Evolutionary conservation across 2,888 invertebrate genomes (phyloP).

Genomic region (Thysanoteuthis rhombus): DNA sequence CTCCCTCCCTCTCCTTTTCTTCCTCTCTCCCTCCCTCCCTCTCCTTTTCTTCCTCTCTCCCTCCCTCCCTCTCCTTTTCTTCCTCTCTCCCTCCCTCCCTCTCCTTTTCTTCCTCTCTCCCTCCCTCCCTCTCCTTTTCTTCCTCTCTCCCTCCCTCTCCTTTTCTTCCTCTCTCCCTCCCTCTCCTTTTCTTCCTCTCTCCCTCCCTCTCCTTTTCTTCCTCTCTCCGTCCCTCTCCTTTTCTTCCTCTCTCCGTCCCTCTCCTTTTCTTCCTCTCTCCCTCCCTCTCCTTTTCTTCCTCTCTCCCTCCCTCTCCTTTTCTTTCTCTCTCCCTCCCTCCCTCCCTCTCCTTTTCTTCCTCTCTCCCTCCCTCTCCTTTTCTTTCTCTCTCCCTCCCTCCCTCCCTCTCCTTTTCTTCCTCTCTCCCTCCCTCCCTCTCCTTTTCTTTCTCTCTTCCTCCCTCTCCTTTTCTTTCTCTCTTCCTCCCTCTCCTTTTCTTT

Average conservation of each 20-base stretch:
- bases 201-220: background rate
- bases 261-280: too few relatives aligned
- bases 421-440: background rate
- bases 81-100: background rate
- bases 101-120: background rate
- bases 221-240: rapidly evolving
- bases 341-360: background rate
- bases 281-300: background rate
- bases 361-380: background rate
- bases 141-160: background rate
- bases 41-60: background rate
- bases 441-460: background rate
- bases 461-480: background rate
- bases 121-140: background rate
- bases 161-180: background rate
- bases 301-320: background rate
- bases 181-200: background rate
- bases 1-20: too few relatives aligned
- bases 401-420: too few relatives aligned
- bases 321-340: background rate
- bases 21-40: background rate
- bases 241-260: too few relatives aligned
- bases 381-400: background rate
- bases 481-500: background rate
- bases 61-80: too few relatives aligned